phyloP scores from a whole-genome alignment of 2,113 vertebrate species.

The Mandrillus leucophaeus region DNA sequence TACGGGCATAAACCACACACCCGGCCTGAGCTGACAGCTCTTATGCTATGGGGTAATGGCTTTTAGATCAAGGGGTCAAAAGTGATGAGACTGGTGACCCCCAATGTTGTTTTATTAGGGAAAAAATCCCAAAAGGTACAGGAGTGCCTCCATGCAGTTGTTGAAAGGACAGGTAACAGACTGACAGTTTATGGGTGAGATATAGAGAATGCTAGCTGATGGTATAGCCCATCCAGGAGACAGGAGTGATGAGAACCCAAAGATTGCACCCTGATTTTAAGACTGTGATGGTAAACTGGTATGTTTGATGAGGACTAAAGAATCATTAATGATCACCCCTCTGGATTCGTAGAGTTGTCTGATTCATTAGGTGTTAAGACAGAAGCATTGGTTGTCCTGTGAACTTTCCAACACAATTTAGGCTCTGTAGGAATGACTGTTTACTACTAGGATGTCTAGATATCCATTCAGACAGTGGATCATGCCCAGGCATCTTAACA shows the following conservation, averaged over 20 bases:
- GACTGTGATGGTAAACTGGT: background rate
- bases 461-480: background rate
- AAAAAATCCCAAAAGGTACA: background rate
- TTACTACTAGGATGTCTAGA: background rate
- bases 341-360: background rate
- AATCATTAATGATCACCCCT: background rate
- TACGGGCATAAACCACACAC: no score
- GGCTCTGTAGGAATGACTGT: background rate
- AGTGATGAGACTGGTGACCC: background rate
- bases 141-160: background rate
- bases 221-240: background rate
- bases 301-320: background rate
- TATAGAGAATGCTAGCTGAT: background rate
- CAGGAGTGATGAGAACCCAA: background rate
- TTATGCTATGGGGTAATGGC: background rate
- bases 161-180: background rate
- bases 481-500: background rate
- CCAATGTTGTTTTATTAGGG: background rate
- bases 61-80: conserved; percentile 17
- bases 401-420: background rate
- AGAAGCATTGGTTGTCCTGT: background rate
- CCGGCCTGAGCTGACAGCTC: background rate
- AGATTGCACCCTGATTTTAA: background rate
- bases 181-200: background rate
- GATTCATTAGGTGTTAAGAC: background rate